Base-by-base conservation (phyloP, 1,140 invertebrate genomes). In the Drosophila mojavensis region DNA sequence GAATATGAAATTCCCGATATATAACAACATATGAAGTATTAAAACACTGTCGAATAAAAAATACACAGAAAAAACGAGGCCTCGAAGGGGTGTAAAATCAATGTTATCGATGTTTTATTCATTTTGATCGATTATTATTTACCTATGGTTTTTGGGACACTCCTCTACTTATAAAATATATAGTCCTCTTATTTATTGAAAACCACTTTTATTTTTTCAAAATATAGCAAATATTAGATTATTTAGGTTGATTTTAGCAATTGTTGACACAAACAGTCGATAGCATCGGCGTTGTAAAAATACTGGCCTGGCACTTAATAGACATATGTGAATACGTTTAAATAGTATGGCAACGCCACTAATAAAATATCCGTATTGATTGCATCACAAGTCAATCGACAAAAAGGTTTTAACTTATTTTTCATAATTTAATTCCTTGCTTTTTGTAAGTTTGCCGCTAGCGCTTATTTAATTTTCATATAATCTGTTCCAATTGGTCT, bases 301-400 rank as follows among this genome's bases (percentile, higher is more conserved):
- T 45, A 17, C 6, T 36, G 62, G 54, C 62, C 3, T 65, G 11
- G 24, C 1, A 30, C 15, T 26, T 64, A 10, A 30, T 15, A 20
- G 15, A 26, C 17, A 58, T 55, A 33, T 55, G 30, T 20, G 28
- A 36, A 7, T 48, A 55, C 56, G 3, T n/a, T 20, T 3, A 4
- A 30, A 15, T 0, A 0, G n/a, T 64, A 20, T 71, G 66, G 73
- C 67, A 70, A 47, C 60, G 17, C 48, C n/a, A n/a, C 43, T 9
- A 50, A 69, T 17, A 68, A 56, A 62, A 43, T 54, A 10, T 51
- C 53, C 53, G 50, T 71, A 36, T 65, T 79, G 79, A 73, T 85
- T 85, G 79, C 79, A 85, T 85, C 81, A 85, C 77, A 67, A 55
- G 64, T 68, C 51, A 61, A 61, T 66, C 20, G 26, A 28, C 59